These are phyloP conservation scores for Melinaea menophilus DNA, from an alignment of 2,888 invertebrate species.

Conservation along the genomic window DNA sequence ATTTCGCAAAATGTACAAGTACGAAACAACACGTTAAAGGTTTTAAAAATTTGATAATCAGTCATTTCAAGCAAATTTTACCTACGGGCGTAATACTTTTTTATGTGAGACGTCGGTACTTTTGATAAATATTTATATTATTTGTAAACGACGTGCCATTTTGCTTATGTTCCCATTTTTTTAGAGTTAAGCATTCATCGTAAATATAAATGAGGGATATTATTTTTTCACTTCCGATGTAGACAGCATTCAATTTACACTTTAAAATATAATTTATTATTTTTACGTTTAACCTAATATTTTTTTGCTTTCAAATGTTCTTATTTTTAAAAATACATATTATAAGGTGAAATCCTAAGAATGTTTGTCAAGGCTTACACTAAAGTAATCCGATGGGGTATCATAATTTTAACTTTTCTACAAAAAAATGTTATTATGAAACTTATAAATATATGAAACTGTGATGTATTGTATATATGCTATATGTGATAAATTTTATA, in stretches of 20 bases:
- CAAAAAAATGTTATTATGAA: no score
- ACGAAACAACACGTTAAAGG: slow-evolving; percentile 32
- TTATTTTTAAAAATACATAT: neutral
- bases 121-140: slow-evolving; percentile 68
- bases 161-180: slow-evolving; percentile 42
- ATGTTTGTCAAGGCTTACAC: no score
- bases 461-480: no score
- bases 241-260: slow-evolving; percentile 10
- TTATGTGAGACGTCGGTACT: slow-evolving; percentile 54
- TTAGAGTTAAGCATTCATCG: slow-evolving; percentile 41
- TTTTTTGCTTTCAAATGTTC: neutral
- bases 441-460: no score
- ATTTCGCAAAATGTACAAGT: no score
- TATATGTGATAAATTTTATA: no score
- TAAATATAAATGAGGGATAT: slow-evolving; percentile 37
- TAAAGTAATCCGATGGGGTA: no score
- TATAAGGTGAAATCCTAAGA: no score
- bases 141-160: slow-evolving; percentile 53
- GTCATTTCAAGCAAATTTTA: slow-evolving; percentile 44
- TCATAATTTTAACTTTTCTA: no score
- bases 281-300: neutral
- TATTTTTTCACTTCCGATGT: slow-evolving; percentile 33
- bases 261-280: neutral
- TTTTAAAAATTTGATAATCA: slow-evolving; percentile 54
- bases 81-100: slow-evolving; percentile 47